Base-by-base conservation (phyloP, 2,888 invertebrate genomes). In the Rambutsinella grinnellia region DNA sequence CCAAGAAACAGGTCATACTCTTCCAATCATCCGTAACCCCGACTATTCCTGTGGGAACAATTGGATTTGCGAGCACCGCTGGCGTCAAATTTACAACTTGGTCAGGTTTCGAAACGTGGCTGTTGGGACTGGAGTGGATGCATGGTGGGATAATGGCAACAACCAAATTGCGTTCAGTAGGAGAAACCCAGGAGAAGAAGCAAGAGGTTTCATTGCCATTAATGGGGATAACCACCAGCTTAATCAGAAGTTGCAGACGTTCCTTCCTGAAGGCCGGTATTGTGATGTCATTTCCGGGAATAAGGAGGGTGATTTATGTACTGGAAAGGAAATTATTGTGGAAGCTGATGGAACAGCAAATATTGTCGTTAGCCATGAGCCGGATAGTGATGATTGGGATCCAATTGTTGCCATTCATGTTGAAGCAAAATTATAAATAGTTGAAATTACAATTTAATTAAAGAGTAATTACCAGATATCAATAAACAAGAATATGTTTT, bases 71-170 rank as follows among this genome's bases (percentile, higher is more conserved):
- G 75, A 75, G 86, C 93, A 95, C 87, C 90, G 95, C 27, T 95
- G 94, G 94, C 88, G 92, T 0, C 92, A 93, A 85, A 93, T 95
- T 83, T 92, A 87, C 87, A 90, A 91, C 79, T 94, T 94, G 94
- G 92, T 93, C 0, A 89, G 86, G 0, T 95, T 94, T 86, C 90
- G 92, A 79, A 94, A 93, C 84, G 89, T 88, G 0, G 93, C 90
- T 0, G 88, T 88, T 71, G 85, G 86, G 83, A n/a, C 62, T 80
- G 8, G 63, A 13, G 70, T 83, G 36, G 85, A 36, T 54, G 83
- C 80, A 82, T 87, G 87, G 87, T 87, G 87, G 86, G 86, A 86
- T 60, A 86, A 86, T 53, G 83, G 85, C 47, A 84, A 85, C 75
- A 85, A 87, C 68, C 86, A 87, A 79, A 87, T 88, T 24, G 86